A percentile compares a stretch with the other conserved stretches of the same genome.
phyloP scores from a whole-genome alignment of 2,797 vertebrate species.

The Amblyraja radiata region DNA sequence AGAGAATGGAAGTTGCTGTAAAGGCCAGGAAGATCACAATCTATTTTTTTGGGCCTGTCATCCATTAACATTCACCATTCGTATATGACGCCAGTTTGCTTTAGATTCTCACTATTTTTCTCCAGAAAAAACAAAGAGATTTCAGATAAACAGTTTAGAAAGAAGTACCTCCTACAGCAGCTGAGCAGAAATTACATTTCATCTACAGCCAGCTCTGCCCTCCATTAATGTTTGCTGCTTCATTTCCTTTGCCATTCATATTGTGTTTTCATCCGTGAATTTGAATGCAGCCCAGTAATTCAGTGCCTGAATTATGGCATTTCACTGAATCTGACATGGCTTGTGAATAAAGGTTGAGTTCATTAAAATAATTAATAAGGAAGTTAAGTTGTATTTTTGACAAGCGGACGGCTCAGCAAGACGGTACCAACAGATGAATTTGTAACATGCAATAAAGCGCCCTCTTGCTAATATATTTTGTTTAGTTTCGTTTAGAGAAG shows the following conservation, averaged over 20 bases:
- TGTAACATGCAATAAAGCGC: background rate
- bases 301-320: background rate
- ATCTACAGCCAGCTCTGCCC: background rate
- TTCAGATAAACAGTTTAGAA: background rate
- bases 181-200: background rate
- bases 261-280: background rate
- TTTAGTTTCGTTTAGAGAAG: no score
- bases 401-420: background rate
- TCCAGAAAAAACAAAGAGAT: background rate
- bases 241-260: background rate
- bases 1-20: background rate
- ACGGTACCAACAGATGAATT: background rate
- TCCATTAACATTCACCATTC: background rate
- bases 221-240: background rate
- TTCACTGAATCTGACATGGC: background rate
- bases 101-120: background rate
- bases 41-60: background rate
- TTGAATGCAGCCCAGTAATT: background rate
- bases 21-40: background rate
- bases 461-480: no score
- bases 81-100: background rate
- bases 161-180: background rate
- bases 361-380: slow-evolving; percentile 16
- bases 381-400: background rate
- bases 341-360: background rate